Percentiles rank a stretch among this genome's conserved stretches.
Conservation (phyloP, 2,113 vertebrate species). For the Mobula hypostoma region DNA sequence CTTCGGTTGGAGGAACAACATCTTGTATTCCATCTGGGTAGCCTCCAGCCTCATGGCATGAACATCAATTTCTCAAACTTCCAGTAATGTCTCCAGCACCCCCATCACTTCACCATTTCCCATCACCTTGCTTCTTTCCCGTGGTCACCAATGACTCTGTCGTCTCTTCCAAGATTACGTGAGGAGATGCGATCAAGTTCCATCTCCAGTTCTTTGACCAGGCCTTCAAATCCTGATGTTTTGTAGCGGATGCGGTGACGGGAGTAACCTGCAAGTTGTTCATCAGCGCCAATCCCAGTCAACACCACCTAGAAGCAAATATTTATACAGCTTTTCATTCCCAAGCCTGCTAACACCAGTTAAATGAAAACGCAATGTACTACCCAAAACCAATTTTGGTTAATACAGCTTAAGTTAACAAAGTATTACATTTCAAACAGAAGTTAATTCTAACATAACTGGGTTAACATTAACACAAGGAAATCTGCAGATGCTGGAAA, state of each 20-base stretch:
- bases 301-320: slow-evolving; percentile 67
- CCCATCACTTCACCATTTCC: too few relatives aligned
- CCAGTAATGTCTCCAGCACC: too few relatives aligned
- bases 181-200: slow-evolving; percentile 81
- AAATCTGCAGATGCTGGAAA: too few relatives aligned
- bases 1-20: too few relatives aligned
- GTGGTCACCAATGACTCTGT: slow-evolving; percentile 80
- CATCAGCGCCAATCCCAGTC: slow-evolving; percentile 88
- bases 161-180: slow-evolving; percentile 88
- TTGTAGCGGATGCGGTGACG: slow-evolving; percentile 76
- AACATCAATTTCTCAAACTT: too few relatives aligned
- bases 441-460: background rate
- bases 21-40: too few relatives aligned
- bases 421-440: background rate
- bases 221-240: slow-evolving; percentile 59
- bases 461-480: too few relatives aligned
- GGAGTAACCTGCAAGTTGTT: slow-evolving; percentile 90
- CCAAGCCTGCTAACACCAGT: background rate
- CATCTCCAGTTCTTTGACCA: slow-evolving; percentile 77
- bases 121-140: slow-evolving; percentile 85
- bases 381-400: background rate
- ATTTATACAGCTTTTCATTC: background rate
- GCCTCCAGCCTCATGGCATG: too few relatives aligned
- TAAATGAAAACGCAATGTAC: background rate
- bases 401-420: background rate